phyloP scores from a whole-genome alignment of 2,113 vertebrate species.

The Nyctibius bracteatus region DNA sequence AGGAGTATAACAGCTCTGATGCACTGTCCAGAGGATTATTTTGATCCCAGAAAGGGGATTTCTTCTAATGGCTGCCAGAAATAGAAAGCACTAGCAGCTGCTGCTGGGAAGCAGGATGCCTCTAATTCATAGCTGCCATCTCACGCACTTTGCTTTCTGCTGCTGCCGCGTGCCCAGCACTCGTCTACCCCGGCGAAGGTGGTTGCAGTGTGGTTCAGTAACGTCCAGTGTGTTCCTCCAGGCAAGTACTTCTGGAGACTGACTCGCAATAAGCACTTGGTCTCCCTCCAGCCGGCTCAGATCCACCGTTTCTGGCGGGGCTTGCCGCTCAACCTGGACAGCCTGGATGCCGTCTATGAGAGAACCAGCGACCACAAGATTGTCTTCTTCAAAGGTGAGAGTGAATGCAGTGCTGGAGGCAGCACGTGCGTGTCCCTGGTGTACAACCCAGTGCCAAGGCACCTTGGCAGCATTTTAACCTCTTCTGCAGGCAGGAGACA shows the following conservation, averaged over 20 bases:
- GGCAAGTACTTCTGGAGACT: conserved; percentile 97
- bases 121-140: neutral
- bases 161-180: rapidly evolving
- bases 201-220: conserved; percentile 13
- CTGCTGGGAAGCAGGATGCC: neutral
- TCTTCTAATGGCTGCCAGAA: neutral
- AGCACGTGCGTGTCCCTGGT: rapidly evolving
- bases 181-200: rapidly evolving
- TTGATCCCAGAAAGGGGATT: neutral
- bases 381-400: conserved; percentile 95
- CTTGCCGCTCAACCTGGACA: conserved; percentile 86
- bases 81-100: neutral
- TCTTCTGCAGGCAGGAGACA: neutral
- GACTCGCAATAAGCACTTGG: conserved; percentile 91
- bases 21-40: neutral
- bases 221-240: conserved; percentile 58
- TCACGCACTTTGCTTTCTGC: neutral
- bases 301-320: conserved; percentile 96
- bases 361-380: conserved; percentile 92
- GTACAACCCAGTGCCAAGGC: rapidly evolving
- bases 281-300: conserved; percentile 90
- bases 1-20: neutral
- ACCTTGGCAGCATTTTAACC: neutral
- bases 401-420: rapidly evolving
- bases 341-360: conserved; percentile 92